phyloP scores from a whole-genome alignment of 1,140 invertebrate species.

The Leptoteleia sp. region DNA sequence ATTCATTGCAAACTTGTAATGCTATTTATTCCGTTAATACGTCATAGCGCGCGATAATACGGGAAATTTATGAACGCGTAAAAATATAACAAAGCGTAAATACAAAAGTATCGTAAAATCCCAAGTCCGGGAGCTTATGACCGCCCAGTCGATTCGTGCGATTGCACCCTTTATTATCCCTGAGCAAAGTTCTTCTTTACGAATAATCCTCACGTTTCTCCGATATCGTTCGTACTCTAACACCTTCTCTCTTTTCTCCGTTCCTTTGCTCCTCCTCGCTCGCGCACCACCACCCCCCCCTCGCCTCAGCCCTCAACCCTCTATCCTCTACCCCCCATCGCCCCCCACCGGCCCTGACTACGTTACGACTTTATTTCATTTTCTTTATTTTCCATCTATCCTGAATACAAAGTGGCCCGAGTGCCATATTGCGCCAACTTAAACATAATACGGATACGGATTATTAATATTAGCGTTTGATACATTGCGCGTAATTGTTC shows the following conservation, averaged over 20 bases:
- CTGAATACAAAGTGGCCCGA: too few species aligned
- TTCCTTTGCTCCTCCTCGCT: slow-evolving; percentile 3
- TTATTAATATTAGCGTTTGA: too few species aligned
- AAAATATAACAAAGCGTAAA: slow-evolving; percentile 61
- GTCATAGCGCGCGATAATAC: slow-evolving; percentile 40
- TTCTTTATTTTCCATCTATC: too few species aligned
- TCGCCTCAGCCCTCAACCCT: too few species aligned
- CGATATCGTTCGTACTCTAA: slow-evolving; percentile 60
- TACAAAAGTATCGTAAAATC: slow-evolving; percentile 64
- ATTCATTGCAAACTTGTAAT: slow-evolving; percentile 36
- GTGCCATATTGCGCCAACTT: too few species aligned
- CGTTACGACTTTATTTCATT: too few species aligned
- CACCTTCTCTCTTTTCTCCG: slow-evolving; percentile 27
- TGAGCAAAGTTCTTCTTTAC: slow-evolving; percentile 58
- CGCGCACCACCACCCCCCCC: too few species aligned
- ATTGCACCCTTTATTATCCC: slow-evolving; percentile 62
- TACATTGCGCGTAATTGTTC: too few species aligned
- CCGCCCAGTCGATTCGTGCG: slow-evolving; percentile 56
- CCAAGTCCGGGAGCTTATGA: slow-evolving; percentile 61
- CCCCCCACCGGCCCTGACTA: too few species aligned
- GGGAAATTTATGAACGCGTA: slow-evolving; percentile 52
- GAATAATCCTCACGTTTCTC: slow-evolving; percentile 66
- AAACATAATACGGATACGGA: too few species aligned
- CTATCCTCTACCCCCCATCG: too few species aligned
- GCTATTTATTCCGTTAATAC: slow-evolving; percentile 43